Evolutionary conservation across 2,888 invertebrate genomes (phyloP), one percentile per base, ranked within the genome.

Genomic region (Acanthopleura granulata): DNA sequence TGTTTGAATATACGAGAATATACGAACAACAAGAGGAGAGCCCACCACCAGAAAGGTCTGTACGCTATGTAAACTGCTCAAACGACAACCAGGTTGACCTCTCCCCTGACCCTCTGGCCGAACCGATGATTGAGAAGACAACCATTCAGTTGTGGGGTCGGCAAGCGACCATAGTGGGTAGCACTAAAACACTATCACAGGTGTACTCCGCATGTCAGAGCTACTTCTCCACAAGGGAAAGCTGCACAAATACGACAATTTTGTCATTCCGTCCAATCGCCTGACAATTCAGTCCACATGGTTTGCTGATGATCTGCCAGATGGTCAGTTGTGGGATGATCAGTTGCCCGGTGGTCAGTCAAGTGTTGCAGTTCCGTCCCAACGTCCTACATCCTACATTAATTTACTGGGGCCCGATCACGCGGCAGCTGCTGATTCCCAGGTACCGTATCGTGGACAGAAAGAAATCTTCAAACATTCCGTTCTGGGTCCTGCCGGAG

Each of bases 401-500:
- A 57, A 57, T 22, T 57, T 57, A 12, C 66, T 66, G 12, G 22
- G 15, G 16, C 25, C 18, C 16, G 66, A 27, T 22, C 3, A 22
- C 15, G 6, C 16, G 22, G 66, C 22, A 27, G 3, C 18, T 4
- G 57, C 18, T 1, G 3, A n/a, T 12, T n/a, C 57, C 57, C 22
- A 22, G 16, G 15, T 16, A 25, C 25, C 66, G 6, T 66, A 66
- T 25, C 1, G 1, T 6, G 66, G 27, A 1, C 25, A 80, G 27
- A 75, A 80, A 71, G 81, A 80, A 4, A 70, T 82, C 0, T 82
- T 83, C 49, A 72, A 81, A 12, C 80, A 83, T 66, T 79, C 78
- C 57, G 78, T 72, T 29, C 72, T 83, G 0, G 80, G 74, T 18
- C 73, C 50, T 14, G 22, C 61, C 11, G 83, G 83, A 22, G 81